Evolutionary conservation across 1,140 invertebrate species (phyloP), one percentile per base, ranked within the genome.

Genomic region (Drosophila lacteicornis): DNA sequence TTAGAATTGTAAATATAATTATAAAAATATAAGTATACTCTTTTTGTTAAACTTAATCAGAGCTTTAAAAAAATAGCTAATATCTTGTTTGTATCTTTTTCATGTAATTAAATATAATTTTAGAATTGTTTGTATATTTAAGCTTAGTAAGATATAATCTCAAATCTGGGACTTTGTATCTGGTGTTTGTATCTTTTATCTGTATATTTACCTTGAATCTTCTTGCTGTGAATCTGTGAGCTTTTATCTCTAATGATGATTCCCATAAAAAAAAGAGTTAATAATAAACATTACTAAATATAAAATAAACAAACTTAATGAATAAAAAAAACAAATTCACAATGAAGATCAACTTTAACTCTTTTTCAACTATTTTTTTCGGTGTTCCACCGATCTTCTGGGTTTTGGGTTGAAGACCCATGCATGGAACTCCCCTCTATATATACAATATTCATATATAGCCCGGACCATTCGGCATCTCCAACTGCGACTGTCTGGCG

Each of bases 401-500:
- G 12, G 30, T 65, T 46, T 57, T 68, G 60, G 80, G 80, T 82
- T 83, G 70, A 83, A 76, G 80, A 83, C 81, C 81, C 76, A 82
- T 49, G 33, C 46, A 45, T 22, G 65, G 42, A 40, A 55, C 19
- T 30, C 11, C 42, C 57, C 58, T 51, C 47, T 33, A 30, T 33
- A 50, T 25, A 49, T 46, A 49, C 22, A 25, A 25, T 50, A 38
- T 12, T 22, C 57, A 33, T 25, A 42, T 45, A 42, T 60, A 66
- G 17, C 43, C 50, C 19, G 36, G 19, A 17, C 49, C 43, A 70
- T 46, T 43, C 45, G 38, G 33, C 57, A 62, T 59, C 38, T 74
- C 55, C 65, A 69, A 49, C 49, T 51, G 55, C 53, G 47, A 60
- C 65, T 70, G 57, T 55, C 76, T 67, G 65, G 46, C 56, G 60